These are phyloP conservation scores for Myanophis thanlyinensis DNA, from an alignment of 2,113 vertebrate genomes.

Conservation along the genomic window DNA sequence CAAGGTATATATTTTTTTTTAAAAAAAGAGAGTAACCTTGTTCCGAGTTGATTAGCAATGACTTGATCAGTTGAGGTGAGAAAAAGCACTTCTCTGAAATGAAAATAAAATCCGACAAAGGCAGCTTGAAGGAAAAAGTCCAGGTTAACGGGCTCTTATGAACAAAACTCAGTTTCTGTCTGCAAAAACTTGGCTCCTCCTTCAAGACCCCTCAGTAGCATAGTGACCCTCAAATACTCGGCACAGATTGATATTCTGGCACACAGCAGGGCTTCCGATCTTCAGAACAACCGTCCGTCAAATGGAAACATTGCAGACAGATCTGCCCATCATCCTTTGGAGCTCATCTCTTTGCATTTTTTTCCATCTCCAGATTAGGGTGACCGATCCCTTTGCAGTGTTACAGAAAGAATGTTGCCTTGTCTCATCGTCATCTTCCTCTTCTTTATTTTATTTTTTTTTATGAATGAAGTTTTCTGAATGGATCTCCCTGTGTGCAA, in stretches of 20 bases:
- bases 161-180: neutral
- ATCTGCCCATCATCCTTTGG: neutral
- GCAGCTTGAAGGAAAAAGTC: neutral
- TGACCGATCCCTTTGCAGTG: constrained; percentile 34
- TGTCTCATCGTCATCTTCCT: neutral
- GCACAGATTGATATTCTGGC: neutral
- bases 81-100: constrained; percentile 20
- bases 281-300: constrained; percentile 5
- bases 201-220: constrained; percentile 37
- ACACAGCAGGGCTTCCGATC: constrained; percentile 3
- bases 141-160: neutral
- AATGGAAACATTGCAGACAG: neutral
- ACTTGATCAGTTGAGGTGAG: neutral
- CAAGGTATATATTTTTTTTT: neutral
- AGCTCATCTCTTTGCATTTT: constrained; percentile 14
- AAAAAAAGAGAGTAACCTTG: neutral
- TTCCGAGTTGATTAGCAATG: neutral
- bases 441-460: constrained; percentile 22
- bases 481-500: constrained; percentile 76
- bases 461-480: constrained; percentile 93
- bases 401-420: constrained; percentile 50
- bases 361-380: constrained; percentile 18
- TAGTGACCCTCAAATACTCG: neutral
- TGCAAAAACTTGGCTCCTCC: constrained; percentile 17
- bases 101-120: neutral